These are phyloP conservation scores for Azemiops feae DNA, from an alignment of 2,113 vertebrate genomes.

Conservation along the genomic window DNA sequence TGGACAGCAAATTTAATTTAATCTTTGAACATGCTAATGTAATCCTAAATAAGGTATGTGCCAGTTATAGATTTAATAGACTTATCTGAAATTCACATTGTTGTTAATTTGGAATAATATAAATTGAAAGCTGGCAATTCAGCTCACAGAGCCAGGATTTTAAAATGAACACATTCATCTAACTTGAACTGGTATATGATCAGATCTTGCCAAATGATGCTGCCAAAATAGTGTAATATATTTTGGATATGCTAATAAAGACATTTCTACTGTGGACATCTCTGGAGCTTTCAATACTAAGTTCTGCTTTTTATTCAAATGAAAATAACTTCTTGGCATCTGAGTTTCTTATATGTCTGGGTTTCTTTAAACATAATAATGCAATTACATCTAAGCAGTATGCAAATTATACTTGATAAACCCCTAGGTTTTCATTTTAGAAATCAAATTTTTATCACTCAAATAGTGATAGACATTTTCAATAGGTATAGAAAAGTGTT, in stretches of 20 bases:
- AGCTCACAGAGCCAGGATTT: constrained; percentile 19
- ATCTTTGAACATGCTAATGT: constrained; percentile 30
- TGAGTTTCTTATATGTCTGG: constrained; percentile 13
- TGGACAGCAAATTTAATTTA: constrained; percentile 36
- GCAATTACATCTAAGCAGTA: constrained; percentile 20
- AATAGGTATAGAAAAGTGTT: background rate
- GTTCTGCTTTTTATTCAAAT: constrained; percentile 29
- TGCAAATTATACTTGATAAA: background rate
- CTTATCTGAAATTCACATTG: constrained; percentile 24
- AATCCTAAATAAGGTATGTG: constrained; percentile 36
- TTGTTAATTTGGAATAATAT: constrained; percentile 41
- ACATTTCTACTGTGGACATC: constrained; percentile 22
- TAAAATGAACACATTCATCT: constrained; percentile 37
- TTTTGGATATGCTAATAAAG: constrained; percentile 44
- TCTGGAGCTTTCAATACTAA: constrained; percentile 30
- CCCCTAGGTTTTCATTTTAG: constrained; percentile 10
- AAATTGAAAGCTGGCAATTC: constrained; percentile 29
- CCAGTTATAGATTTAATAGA: constrained; percentile 12
- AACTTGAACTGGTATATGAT: constrained; percentile 23
- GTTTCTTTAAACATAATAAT: constrained; percentile 3
- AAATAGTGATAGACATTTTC: background rate
- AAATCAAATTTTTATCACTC: background rate
- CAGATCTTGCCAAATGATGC: constrained; percentile 37
- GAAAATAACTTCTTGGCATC: background rate
- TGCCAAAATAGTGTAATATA: constrained; percentile 49